Percentiles rank a stretch among this genome's conserved stretches.
Evolutionary conservation across 2,888 invertebrate genomes (phyloP).

Genomic region (Leptopilina drosophilae): DNA sequence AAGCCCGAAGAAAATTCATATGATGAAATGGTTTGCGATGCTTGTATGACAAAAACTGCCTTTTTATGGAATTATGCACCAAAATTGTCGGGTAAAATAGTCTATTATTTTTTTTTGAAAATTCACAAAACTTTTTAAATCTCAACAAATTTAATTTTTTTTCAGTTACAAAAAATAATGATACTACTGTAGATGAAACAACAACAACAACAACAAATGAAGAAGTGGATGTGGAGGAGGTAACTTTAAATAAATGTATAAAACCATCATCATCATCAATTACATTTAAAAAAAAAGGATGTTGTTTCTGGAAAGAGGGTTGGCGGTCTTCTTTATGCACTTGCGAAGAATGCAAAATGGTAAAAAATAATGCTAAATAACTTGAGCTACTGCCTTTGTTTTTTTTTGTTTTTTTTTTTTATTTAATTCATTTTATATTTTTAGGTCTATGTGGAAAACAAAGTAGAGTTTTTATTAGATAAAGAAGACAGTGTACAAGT

Average conservation of each 20-base stretch:
- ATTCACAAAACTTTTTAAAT: too few species aligned
- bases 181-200: constrained; percentile 67
- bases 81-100: constrained; percentile 67
- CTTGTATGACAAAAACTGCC: constrained; percentile 86
- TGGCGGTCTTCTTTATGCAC: constrained; percentile 88
- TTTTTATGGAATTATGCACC: constrained; percentile 86
- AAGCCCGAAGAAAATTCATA: constrained; percentile 80
- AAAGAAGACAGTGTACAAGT: constrained; percentile 89
- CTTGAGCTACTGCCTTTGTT: too few species aligned
- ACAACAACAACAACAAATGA: constrained; percentile 58
- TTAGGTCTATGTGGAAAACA: constrained; percentile 84
- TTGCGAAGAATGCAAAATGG: constrained; percentile 81
- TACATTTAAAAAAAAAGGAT: constrained; percentile 76
- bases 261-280: constrained; percentile 61
- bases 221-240: constrained; percentile 61
- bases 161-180: constrained; percentile 61
- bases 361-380: too few species aligned
- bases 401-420: too few species aligned
- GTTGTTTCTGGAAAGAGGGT: constrained; percentile 87
- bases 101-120: too few species aligned
- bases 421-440: neutral
- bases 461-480: constrained; percentile 87
- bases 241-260: constrained; percentile 59
- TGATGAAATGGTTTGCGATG: constrained; percentile 90
- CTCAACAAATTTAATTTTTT: neutral